Evolutionary conservation across 2,797 vertebrate genomes (phyloP), one percentile per base, ranked within the genome.

Genomic region (Strix occidentalis): DNA sequence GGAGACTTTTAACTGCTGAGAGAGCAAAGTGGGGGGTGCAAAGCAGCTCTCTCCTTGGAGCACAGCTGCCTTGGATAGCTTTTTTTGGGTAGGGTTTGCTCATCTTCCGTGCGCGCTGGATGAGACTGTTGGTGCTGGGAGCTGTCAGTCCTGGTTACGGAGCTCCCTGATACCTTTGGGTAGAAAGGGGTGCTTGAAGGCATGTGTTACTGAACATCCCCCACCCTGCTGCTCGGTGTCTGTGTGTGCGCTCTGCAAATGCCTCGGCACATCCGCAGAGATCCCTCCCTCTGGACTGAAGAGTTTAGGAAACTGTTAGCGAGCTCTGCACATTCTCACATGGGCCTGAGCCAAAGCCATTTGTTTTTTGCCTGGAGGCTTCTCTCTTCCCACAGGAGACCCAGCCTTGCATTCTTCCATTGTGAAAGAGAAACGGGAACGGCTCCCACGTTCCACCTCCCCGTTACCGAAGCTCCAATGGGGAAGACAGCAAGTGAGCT

Each of bases 301-400:
- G 50, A 69, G 84, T 6, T 95, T 89, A 84, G 96, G 96, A 97
- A 97, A 93, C 89, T 92, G 61, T 95, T 95, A 93, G 95, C 1
- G 80, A 87, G 81, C 90, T 93, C 94, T 88, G 94, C 92, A 83
- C 16, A 75, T 91, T 93, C 69, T 78, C 57, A 46, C 50, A 43
- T 91, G 91, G 41, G 76, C 61, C 5, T 4, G 60, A 96, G 94
- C 96, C 96, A 96, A 92, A 96, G 61, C 60, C 58, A 16, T 90
- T 95, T 90, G 23, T 33, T 89, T 97, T 91, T 91, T 95, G 94
- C 89, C 71, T 53, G 19, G 84, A 94, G 70, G 53, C 39, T 83
- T 80, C 79, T 89, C 61, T 80, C 28, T 84, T 93, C 46, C 74
- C 90, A 76, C 83, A 80, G 69, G 83, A 86, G 54, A 90, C 64